Base-by-base conservation (phyloP, 2,113 vertebrate genomes). In the Micronycteris hirsuta region DNA sequence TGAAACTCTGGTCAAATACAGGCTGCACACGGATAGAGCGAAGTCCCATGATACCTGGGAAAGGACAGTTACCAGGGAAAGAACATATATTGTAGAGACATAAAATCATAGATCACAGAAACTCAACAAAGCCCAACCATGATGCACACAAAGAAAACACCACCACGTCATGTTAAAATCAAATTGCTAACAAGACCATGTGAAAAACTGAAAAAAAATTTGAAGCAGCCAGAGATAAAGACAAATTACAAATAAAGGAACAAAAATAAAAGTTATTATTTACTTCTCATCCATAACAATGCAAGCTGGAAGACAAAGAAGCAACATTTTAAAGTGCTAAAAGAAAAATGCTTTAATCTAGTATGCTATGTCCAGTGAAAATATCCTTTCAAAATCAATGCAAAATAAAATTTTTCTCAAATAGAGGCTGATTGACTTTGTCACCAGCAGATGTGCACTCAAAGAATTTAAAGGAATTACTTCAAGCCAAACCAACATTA, bases 211-310 rank as follows among this genome's bases (percentile, higher is more conserved):
- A 95, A 89, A 89, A 89, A 71, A 45, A 31, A 17, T 54, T 83
- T 65, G 36, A 80, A 89, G 43, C 65, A 93, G 7, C 45, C 45
- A 86, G 14, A 80, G 12, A 93, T 41, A 63, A 95, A 90, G 33
- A 81, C 15, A 73, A 52, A 81, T 45, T 80, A 67, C 7, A 86
- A 68, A 80, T 36, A 70, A 9, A 11, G 8, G 9, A 43, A 84
- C 15, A 77, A 95, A 88, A 95, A 84, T 84, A 41, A 52, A 61
- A 88, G 76, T 78, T 88, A 89, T 71, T 41, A 80, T 22, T 85
- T 43, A 95, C 43, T 77, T 93, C 45, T 89, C 52, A 89, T 96
- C 38, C 70, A 85, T 77, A 85, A 78, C 26, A 73, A 52, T 15
- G 4, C 33, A 58, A 67, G 22, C 52, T 38, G 67, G 71, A 73